Percentiles rank a stretch among this genome's conserved stretches.
Evolutionary conservation across 2,797 vertebrate species (phyloP).

Genomic region (Ispidina lecontei): DNA sequence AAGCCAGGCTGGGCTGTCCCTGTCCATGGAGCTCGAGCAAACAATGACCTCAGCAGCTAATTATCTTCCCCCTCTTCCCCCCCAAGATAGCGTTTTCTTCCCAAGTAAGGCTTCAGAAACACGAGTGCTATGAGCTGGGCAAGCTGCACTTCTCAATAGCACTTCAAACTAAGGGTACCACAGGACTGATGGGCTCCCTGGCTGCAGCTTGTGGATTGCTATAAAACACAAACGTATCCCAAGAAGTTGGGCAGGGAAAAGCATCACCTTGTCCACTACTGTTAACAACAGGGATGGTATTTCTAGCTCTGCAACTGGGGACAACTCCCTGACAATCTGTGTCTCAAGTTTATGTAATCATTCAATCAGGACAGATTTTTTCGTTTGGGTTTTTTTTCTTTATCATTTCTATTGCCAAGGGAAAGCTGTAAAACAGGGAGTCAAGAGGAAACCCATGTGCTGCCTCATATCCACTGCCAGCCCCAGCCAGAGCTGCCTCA

Average conservation of each 20-base stretch:
- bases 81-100: constrained; percentile 6
- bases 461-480: not conserved
- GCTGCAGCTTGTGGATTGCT: not conserved
- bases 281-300: rapidly evolving
- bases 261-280: rapidly evolving
- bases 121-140: not conserved
- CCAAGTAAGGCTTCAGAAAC: constrained; percentile 72
- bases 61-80: constrained; percentile 24
- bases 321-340: not conserved
- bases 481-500: rapidly evolving
- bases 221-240: not conserved
- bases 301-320: not conserved
- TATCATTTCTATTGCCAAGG: not conserved
- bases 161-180: not conserved
- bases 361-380: not conserved
- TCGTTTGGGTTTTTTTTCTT: not conserved
- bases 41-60: constrained; percentile 62
- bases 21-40: constrained; percentile 20
- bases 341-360: not conserved
- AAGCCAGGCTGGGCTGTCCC: constrained; percentile 60
- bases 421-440: not conserved
- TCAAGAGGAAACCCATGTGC: not conserved
- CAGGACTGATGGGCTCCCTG: not conserved
- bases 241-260: not conserved
- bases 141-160: not conserved